Evolutionary conservation across 2,113 vertebrate species (phyloP).

Genomic region (Morone saxatilis): DNA sequence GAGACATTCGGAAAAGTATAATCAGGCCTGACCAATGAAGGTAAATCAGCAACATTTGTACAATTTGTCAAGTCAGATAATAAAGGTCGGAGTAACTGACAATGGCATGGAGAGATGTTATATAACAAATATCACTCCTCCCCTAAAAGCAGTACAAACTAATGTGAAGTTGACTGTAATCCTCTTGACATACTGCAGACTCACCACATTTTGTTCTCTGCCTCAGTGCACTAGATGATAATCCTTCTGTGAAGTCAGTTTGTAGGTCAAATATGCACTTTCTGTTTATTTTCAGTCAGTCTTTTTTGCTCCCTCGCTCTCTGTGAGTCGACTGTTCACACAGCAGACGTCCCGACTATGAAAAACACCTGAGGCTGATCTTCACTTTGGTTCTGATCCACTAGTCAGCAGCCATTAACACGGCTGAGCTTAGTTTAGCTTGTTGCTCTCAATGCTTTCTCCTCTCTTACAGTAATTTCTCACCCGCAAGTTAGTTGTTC

Average conservation of each 20-base stretch:
- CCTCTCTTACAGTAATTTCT: background rate
- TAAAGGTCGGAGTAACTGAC: constrained; percentile 12
- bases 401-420: background rate
- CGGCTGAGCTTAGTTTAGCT: background rate
- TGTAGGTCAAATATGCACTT: constrained; percentile 59
- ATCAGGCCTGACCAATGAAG: constrained; percentile 9
- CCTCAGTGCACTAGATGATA: constrained; percentile 29
- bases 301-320: background rate
- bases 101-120: constrained; percentile 29
- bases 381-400: background rate
- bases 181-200: constrained; percentile 56
- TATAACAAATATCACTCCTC: constrained; percentile 48
- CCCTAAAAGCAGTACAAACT: constrained; percentile 61
- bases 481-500: background rate
- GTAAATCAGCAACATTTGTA: constrained; percentile 14
- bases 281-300: constrained; percentile 44
- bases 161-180: constrained; percentile 67
- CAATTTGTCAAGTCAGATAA: constrained; percentile 40
- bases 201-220: constrained; percentile 53
- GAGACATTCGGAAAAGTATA: constrained; percentile 18
- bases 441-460: background rate
- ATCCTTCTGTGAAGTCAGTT: constrained; percentile 51
- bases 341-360: constrained; percentile 15
- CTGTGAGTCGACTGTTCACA: background rate
- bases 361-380: constrained; percentile 20